Evolutionary conservation across 2,797 vertebrate species (phyloP), one percentile per base, ranked within the genome.

Genomic region (Rhodeus uyekii): DNA sequence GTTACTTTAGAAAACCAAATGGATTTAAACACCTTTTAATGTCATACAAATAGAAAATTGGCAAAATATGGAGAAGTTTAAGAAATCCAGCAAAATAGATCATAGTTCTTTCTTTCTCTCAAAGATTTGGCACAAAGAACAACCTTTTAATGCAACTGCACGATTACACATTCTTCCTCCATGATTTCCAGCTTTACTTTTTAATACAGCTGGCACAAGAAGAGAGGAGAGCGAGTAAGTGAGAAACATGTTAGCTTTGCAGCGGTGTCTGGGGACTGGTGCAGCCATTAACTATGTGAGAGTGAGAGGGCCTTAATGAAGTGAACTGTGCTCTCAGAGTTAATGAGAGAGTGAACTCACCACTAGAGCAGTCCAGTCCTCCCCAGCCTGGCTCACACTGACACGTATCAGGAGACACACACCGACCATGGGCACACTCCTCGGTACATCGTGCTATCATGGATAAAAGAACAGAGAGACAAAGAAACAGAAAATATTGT

Each of bases 311-410:
- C 82, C 79, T 85, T 88, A 88, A 88, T 86, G 86, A 90, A 89
- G 86, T 90, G 91, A 86, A 87, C 77, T 82, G 86, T 90, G 90
- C 86, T 89, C 90, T 93, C 87, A 88, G 86, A 83, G 91, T 89
- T 87, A 90, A 84, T 84, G 90, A 91, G 89, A 74, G 89, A 84
- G 90, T 87, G 86, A 87, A 98, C 98, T 99, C 93, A 99, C 98
- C 98, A 87, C 98, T 99, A 29, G 98, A 99, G 92, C 98, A 99
- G 90, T 99, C 98, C 8, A 96, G 95, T 36, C 98, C 98, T 86
- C 98, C 98, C 98, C 98, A 99, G 83, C 98, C 98, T 0, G 98
- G 98, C 89, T 99, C 98, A 60, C 98, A 99, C 88, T 98, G 97
- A 92, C 98, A 99, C 18, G 98, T 98, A 88, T 99, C 98, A 0